Conservation (phyloP, 2,797 vertebrate species). For the Cottoperca gobio region DNA sequence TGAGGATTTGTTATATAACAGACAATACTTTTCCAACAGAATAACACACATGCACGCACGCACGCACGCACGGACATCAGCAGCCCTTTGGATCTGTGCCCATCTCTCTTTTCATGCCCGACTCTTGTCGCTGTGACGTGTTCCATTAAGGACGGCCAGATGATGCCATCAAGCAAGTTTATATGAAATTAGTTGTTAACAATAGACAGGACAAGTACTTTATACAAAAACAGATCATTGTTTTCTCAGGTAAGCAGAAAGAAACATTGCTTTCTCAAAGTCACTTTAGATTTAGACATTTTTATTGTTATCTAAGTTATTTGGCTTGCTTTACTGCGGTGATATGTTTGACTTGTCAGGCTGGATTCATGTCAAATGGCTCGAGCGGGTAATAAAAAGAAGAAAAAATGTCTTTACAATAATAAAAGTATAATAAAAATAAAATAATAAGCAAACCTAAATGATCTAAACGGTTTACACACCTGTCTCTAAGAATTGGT, state of each 20-base stretch:
- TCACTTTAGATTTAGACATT: no score
- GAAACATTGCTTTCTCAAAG: no score
- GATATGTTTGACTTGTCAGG: no score
- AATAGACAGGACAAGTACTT: background rate
- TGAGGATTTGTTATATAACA: constrained; percentile 33
- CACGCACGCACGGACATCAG: constrained; percentile 26
- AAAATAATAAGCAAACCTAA: no score
- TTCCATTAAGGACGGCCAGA: constrained; percentile 18
- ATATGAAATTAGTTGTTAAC: constrained; percentile 17
- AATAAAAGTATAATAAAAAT: no score
- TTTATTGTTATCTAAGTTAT: no score
- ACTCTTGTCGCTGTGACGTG: constrained; percentile 31
- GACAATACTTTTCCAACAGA: constrained; percentile 21
- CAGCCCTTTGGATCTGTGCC: constrained; percentile 27
- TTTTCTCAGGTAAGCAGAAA: background rate
- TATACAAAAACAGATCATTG: background rate
- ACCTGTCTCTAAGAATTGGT: no score
- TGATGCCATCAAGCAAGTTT: constrained; percentile 3
- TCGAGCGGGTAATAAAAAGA: no score
- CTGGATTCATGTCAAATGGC: no score
- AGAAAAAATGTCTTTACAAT: no score
- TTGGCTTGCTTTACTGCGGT: no score
- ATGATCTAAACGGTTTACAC: no score
- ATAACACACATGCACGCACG: constrained; percentile 13
- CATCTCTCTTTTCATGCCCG: constrained; percentile 15